Percentiles rank a stretch among this genome's conserved stretches.
These are phyloP conservation scores for Alectoris magna DNA, from an alignment of 2,797 vertebrate genomes.

Conservation along the genomic window DNA sequence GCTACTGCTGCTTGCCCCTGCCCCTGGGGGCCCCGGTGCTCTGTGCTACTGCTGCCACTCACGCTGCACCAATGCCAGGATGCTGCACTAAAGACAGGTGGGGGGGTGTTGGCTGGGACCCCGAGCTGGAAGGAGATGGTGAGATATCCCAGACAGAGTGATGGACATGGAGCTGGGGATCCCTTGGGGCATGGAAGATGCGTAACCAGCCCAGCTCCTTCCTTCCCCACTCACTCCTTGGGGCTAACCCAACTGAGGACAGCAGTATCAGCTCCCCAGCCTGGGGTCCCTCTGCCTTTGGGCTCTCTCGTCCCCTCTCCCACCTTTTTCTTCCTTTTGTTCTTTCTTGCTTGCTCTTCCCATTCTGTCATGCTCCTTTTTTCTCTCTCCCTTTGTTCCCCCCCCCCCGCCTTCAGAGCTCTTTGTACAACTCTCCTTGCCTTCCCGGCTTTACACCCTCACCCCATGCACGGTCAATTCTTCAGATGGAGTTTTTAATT, in stretches of 20 bases:
- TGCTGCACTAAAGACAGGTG: background rate
- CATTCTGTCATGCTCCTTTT: background rate
- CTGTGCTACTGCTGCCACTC: background rate
- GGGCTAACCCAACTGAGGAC: background rate
- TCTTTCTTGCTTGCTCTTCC: slow-evolving; percentile 21
- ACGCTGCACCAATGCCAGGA: background rate
- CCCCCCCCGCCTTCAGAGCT: background rate
- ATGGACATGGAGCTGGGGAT: background rate
- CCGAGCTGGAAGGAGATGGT: slow-evolving; percentile 26
- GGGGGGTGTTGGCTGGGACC: background rate
- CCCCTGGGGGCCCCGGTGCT: background rate
- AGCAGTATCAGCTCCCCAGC: background rate
- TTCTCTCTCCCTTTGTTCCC: slow-evolving; percentile 36
- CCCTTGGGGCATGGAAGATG: background rate
- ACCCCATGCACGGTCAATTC: background rate
- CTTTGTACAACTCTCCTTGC: slow-evolving; percentile 27
- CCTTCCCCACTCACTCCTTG: background rate
- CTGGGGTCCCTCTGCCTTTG: background rate
- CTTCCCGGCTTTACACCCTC: background rate
- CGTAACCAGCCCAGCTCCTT: background rate
- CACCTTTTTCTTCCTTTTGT: slow-evolving; percentile 27
- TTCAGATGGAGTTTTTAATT: slow-evolving; percentile 55
- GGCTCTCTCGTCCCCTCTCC: background rate
- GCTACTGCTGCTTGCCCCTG: background rate
- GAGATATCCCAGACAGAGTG: slow-evolving; percentile 37